Base-by-base conservation (phyloP, 1,140 invertebrate genomes). In the Venturia canescens region DNA sequence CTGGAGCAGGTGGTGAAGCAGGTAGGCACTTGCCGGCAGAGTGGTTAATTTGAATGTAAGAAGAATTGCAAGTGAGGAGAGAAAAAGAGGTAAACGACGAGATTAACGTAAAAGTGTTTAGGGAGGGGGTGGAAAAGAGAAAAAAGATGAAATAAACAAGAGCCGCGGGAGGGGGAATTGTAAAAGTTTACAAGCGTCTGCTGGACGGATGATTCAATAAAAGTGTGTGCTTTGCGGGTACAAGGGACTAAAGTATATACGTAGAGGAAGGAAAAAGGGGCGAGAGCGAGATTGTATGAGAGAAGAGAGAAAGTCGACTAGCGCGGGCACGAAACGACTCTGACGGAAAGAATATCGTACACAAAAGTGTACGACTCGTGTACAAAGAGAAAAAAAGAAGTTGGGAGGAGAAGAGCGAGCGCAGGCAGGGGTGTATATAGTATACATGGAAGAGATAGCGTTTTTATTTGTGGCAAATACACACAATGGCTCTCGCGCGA, bases 381-480 rank as follows among this genome's bases (percentile, higher is more conserved):
- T 53, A 53, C n/a, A 44, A 44, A 44, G 38, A 9, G 38, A 44
- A 44, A 9, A 44, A 13, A 44, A 44, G 11, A 44, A 13, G 5
- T 23, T 57, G 18, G n/a, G 13, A 11, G 18, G n/a, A 57, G n/a
- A 18, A 5, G n/a, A 57, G n/a, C 4, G 53, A 57, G 53, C 18
- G 21, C 21, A 27, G 60, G 5, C 9, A 27, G 60, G 23, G 23
- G 21, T 26, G 16, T n/a, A 57, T 57, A 11, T n/a, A 21, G 16
- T n/a, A 57, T 57, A 11, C 6, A 21, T 18, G 21, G 50, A 60
- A 63, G 23, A 63, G n/a, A 63, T 63, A 63, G 60, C 60, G 60
- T 50, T 81, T 77, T 81, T 81, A 81, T 81, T 81, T 77, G 80
- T 66, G 71, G 60, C 72, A 81, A 69, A 81, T 77, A 69, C 60